Base-by-base conservation (phyloP, 2,797 vertebrate genomes). In the Anomalospiza imberbis region DNA sequence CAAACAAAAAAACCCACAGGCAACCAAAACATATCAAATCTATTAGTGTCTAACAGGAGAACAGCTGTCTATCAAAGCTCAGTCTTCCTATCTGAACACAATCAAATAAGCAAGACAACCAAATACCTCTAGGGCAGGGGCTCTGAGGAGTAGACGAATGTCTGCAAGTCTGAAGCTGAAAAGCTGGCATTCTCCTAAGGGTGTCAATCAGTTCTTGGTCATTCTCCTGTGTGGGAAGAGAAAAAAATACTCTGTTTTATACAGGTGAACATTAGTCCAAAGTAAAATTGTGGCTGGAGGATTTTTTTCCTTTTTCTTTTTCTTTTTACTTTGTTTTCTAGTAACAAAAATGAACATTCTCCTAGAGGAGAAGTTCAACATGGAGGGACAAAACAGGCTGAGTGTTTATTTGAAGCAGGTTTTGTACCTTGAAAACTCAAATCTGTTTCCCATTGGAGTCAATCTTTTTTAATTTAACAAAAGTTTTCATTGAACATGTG, bases 61-160 rank as follows among this genome's bases (percentile, higher is more conserved):
- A 87, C 57, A 95, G 50, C 74, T 95, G 81, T 76, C 91, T 88
- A 36, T 94, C 82, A 94, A 77, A 85, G 50, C 50, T 94, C 66
- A 75, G 40, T 29, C 57, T 94, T 91, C 25, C 20, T 92, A 79
- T 88, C 85, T 93, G 79, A 84, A 73, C 73, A 89, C 70, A 84
- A 82, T 92, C 93, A 94, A 94, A 92, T 60, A 91, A 95, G 88
- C 25, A 85, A 93, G 90, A 84, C 70, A 89, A 63, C 19, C 74
- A 71, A 75, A 73, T 0, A 4, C 79, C 86, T 77, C 61, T 71
- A 92, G 76, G 87, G 26, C 73, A 95, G 72, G 20, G 48, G 48
- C 62, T 94, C 87, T 63, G 57, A 94, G 86, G 55, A 92, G 67
- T 2, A 55, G 11, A 83, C 17, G n/a, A 81, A 58, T 1, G 7